Evolutionary conservation across 2,113 vertebrate species (phyloP).

Genomic region (Platichthys flesus): DNA sequence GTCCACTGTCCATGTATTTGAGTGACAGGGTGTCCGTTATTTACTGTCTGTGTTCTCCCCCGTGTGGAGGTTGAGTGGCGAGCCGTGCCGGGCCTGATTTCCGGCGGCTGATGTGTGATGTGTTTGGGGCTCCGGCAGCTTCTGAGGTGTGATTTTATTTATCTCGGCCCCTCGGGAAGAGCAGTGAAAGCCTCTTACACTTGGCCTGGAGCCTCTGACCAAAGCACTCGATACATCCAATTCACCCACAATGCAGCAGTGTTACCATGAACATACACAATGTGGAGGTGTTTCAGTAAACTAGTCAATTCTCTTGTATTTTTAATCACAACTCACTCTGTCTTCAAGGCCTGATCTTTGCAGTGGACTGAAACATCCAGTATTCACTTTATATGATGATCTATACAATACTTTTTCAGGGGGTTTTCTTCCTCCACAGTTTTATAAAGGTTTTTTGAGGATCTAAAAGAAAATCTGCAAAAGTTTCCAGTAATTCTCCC

Average conservation of each 20-base stretch:
- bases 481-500: too few relatives aligned
- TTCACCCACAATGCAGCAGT: not conserved
- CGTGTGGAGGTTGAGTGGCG: not conserved
- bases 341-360: too few relatives aligned
- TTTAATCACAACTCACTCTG: too few relatives aligned
- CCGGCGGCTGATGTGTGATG: conserved; percentile 63
- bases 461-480: too few relatives aligned
- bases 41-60: not conserved
- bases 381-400: too few relatives aligned
- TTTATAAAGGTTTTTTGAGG: too few relatives aligned
- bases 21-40: conserved; percentile 31
- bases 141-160: conserved; percentile 70
- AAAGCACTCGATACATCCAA: conserved; percentile 15
- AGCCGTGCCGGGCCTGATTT: conserved; percentile 61
- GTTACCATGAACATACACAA: not conserved
- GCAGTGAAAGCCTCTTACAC: conserved; percentile 43
- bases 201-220: conserved; percentile 30
- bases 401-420: too few relatives aligned
- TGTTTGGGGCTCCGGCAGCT: conserved; percentile 48
- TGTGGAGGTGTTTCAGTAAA: not conserved
- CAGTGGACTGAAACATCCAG: too few relatives aligned
- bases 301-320: not conserved
- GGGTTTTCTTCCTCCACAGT: too few relatives aligned
- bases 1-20: conserved; percentile 17
- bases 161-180: conserved; percentile 53